Base-by-base conservation (phyloP, 2,113 vertebrate species). In the Pogonocichla stellata region DNA sequence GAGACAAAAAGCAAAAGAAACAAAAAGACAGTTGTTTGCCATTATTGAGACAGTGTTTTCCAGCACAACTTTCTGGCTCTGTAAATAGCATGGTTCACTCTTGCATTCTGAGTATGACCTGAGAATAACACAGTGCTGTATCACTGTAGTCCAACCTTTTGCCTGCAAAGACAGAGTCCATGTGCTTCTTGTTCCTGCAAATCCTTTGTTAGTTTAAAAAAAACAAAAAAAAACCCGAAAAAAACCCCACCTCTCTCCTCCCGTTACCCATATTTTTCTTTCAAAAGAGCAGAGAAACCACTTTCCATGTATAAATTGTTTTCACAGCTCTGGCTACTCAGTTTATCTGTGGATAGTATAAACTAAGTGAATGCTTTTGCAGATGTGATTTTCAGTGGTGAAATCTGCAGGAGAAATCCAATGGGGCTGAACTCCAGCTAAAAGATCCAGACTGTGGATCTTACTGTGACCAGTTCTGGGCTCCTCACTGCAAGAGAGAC, bases 91-190 rank as follows among this genome's bases (percentile, higher is more conserved):
- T 12, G 2, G 8, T 20, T 91, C 16, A 13, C 19, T 50, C 7
- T 50, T 43, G 13, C 5, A 5, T 16, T 51, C 40, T 23, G 26
- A 57, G 22, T 53, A 9, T 6, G 12, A 43, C n/a, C 34, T 36
- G 53, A 77, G 38, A 71, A 14, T 45, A 43, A 14, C 3, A 38
- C 60, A 83, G 12, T 14, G 16, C 14, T 64, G 2, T n/a, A 31
- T 26, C 29, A 5, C 19, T 47, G 3, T 8, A 34, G 22, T 69
- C 1, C 0, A 81, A 58, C 3, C 0, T 3, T 64, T 51, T 80
- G 18, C 17, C 40, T 3, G 0, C 20, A 56, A 47, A 75, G 10
- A 5, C 23, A 23, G 38, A 38, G 7, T 15, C 45, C 0, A 0
- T 33, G 5, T 29, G 26, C 36, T 80, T 91, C 36, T 80, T 94